Evolutionary conservation across 2,888 invertebrate genomes (phyloP), one percentile per base, ranked within the genome.

Genomic region (Drosophila ezoana): DNA sequence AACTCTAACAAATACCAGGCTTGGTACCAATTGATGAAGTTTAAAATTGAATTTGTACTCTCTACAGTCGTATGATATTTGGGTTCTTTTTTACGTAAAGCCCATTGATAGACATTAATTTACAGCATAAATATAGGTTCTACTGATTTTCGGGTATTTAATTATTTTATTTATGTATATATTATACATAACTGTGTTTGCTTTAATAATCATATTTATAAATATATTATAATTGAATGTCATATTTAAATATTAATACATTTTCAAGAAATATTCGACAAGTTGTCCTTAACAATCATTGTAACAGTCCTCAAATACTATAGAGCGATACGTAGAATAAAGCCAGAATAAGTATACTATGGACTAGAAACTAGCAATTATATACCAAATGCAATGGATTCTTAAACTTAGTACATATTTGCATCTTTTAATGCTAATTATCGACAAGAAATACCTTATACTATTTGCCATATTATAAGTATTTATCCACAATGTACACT

Each of bases 361-460:
- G 70, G 81, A 80, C 81, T 79, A 79, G 79, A 73, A 60, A 57
- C 77, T 77, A 79, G 45, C 57, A 67, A 48, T 48, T 63, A 47
- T 18, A 60, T 54, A 72, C 28, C 49, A 72, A 16, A 48, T 37
- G 40, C 56, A 44, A 44, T 57, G 23, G 48, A 45, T 61, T 43
- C 60, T 53, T 68, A 53, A 45, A 16, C 37, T n/a, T 45, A 47
- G 47, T 49, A 38, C 58, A 41, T 56, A 52, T 57, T 40, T 60
- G 28, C 48, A 35, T 53, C 38, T 41, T 60, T 54, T 60, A 37
- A 47, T 64, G 54, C 65, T 54, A 73, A 59, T 62, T 69, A 64
- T 61, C 59, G 69, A 74, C 69, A 69, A 72, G 59, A 79, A 74
- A 65, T 73, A 69, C 60, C 62, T 5, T 35, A 14, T 65, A 13